Percentiles rank a stretch among this genome's conserved stretches.
Evolutionary conservation across 2,797 vertebrate species (phyloP).

Genomic region (Sebastes variabilis): DNA sequence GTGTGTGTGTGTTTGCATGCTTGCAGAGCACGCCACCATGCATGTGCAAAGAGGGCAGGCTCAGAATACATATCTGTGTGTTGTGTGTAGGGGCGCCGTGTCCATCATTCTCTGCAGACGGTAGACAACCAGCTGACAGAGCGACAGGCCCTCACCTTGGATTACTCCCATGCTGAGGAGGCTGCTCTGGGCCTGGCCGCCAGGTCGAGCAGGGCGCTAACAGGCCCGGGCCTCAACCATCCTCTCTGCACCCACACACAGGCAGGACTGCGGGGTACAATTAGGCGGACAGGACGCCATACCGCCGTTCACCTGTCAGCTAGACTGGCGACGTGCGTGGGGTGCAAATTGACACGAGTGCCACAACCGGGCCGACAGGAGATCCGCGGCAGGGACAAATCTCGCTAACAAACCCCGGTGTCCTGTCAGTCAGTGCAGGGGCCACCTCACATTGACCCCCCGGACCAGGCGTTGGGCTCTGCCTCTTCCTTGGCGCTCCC

Average conservation of each 20-base stretch:
- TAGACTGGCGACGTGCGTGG: constrained; percentile 63
- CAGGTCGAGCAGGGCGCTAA: constrained; percentile 69
- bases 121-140: constrained; percentile 75
- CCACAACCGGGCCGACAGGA: constrained; percentile 79
- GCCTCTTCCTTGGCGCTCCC: constrained; percentile 45
- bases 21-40: not conserved
- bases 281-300: constrained; percentile 81
- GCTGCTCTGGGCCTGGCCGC: constrained; percentile 74
- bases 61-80: constrained; percentile 33
- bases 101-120: constrained; percentile 59
- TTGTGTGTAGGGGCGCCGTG: constrained; percentile 11
- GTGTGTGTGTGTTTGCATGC: not conserved
- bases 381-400: constrained; percentile 80
- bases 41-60: not conserved
- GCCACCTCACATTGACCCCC: constrained; percentile 75
- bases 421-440: constrained; percentile 78
- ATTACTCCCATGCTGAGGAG: constrained; percentile 72
- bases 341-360: constrained; percentile 81
- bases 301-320: constrained; percentile 84
- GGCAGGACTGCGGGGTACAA: constrained; percentile 84
- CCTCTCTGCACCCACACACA: constrained; percentile 71
- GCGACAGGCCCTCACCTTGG: constrained; percentile 76
- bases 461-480: constrained; percentile 66
- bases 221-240: constrained; percentile 67
- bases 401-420: constrained; percentile 84